Conservation (phyloP, 2,888 invertebrate genomes). For the Patella ulyssiponensis region DNA sequence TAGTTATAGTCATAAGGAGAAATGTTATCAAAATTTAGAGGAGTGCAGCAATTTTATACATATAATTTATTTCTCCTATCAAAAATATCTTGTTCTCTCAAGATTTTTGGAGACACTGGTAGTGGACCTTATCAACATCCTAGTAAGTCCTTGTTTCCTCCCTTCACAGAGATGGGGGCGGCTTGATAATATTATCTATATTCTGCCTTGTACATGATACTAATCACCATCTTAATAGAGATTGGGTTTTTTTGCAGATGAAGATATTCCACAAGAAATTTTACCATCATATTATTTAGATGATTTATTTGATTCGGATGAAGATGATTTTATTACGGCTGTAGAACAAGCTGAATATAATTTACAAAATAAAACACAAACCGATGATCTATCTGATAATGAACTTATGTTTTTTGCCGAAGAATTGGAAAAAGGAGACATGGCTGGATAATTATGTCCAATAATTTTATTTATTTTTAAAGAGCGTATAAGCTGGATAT, state of each 20-base stretch:
- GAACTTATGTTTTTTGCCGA: slow-evolving; percentile 46
- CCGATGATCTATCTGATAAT: slow-evolving; percentile 44
- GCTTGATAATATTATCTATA: not conserved
- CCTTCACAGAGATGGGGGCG: too few species aligned
- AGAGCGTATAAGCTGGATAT: too few species aligned
- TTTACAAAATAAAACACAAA: slow-evolving; percentile 13
- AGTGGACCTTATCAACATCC: too few species aligned
- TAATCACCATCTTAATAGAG: not conserved
- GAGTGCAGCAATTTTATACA: too few species aligned
- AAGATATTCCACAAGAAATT: slow-evolving; percentile 44
- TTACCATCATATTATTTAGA: slow-evolving; percentile 49
- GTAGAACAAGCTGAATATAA: not conserved
- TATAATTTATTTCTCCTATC: too few species aligned
- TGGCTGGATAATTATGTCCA: too few species aligned
- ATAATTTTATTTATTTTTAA: too few species aligned
- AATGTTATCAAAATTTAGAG: too few species aligned
- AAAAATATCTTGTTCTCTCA: too few species aligned
- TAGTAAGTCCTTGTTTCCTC: too few species aligned
- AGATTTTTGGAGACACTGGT: too few species aligned
- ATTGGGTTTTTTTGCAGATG: slow-evolving; percentile 40
- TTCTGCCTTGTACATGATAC: not conserved
- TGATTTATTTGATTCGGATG: slow-evolving; percentile 25
- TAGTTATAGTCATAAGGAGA: too few species aligned
- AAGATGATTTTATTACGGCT: slow-evolving; percentile 24
- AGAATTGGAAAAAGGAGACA: slow-evolving; percentile 39